phyloP scores from a whole-genome alignment of 2,797 vertebrate species.

The Sebastes iracundus region DNA sequence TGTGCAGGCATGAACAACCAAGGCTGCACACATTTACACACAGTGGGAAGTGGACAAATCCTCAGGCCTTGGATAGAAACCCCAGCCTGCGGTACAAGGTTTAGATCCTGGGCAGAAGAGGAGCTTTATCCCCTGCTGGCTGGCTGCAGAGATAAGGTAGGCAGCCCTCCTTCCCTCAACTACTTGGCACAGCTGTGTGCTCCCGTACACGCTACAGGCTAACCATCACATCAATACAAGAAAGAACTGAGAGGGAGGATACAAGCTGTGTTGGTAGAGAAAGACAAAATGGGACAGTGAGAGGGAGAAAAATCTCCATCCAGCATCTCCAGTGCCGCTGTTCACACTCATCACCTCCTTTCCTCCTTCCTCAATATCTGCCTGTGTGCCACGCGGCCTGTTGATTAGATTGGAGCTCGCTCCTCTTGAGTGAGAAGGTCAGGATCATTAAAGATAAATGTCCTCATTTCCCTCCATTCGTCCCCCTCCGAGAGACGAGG shows the following conservation, averaged over 20 bases:
- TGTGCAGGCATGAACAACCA: constrained; percentile 51
- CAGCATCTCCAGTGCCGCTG: constrained; percentile 24
- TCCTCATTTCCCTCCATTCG: constrained; percentile 51
- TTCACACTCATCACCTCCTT: constrained; percentile 26
- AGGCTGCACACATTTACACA: constrained; percentile 26
- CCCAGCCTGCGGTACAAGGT: constrained; percentile 44
- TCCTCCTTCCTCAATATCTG: constrained; percentile 25
- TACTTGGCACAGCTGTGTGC: constrained; percentile 58
- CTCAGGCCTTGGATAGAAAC: constrained; percentile 47
- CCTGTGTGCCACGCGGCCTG: constrained; percentile 29
- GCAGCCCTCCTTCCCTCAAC: constrained; percentile 46
- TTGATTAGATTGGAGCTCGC: constrained; percentile 68
- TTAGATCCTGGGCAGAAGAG: constrained; percentile 63
- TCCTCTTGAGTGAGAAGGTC: constrained; percentile 67
- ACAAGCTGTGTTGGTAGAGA: constrained; percentile 11
- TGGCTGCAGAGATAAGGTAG: constrained; percentile 78
- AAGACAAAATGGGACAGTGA: constrained; percentile 27
- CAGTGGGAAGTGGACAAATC: constrained; percentile 53
- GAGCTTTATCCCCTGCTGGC: constrained; percentile 76
- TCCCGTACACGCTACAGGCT: constrained; percentile 27
- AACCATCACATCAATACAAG: constrained; percentile 11
- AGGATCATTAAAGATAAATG: constrained; percentile 82
- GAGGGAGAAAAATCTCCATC: constrained; percentile 23
- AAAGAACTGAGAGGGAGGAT: constrained; percentile 26
- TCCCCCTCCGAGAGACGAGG: constrained; percentile 19